These are phyloP conservation scores for Rapana venosa DNA, from an alignment of 2,888 invertebrate species.

Conservation along the genomic window DNA sequence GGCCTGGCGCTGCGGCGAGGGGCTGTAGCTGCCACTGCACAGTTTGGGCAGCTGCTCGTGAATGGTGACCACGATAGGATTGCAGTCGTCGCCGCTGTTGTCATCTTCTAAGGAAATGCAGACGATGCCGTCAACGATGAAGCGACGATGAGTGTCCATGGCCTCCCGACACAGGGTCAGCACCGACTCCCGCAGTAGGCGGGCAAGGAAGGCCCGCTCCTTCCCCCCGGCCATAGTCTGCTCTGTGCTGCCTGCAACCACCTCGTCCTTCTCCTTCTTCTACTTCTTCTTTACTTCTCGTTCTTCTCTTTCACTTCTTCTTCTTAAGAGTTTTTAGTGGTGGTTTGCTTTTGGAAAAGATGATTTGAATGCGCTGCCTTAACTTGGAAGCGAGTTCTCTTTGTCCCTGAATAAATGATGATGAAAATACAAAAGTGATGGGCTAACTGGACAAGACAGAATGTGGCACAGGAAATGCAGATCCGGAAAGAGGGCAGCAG, in stretches of 20 bases:
- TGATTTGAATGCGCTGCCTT: too few relatives aligned
- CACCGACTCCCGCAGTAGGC: conserved; percentile 65
- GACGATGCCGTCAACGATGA: conserved; percentile 67
- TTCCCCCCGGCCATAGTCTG: conserved; percentile 8
- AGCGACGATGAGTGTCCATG: conserved; percentile 54
- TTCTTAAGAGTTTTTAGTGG: too few relatives aligned
- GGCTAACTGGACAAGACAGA: too few relatives aligned
- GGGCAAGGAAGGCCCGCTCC: conserved; percentile 58
- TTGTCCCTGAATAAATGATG: too few relatives aligned
- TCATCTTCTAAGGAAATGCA: conserved; percentile 60
- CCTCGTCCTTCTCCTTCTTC: too few relatives aligned
- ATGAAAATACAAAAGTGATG: too few relatives aligned
- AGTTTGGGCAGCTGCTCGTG: conserved; percentile 58
- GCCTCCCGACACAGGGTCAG: conserved; percentile 65
- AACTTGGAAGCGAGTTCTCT: too few relatives aligned
- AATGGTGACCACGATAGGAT: conserved; percentile 65
- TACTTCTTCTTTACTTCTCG: too few relatives aligned
- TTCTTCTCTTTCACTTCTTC: too few relatives aligned
- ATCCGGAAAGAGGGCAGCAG: too few relatives aligned
- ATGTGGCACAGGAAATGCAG: too few relatives aligned
- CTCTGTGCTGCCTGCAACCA: neutral
- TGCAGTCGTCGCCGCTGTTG: conserved; percentile 41
- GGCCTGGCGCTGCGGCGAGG: neutral
- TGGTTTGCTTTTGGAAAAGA: too few relatives aligned
- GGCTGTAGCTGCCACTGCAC: conserved; percentile 24